Evolutionary conservation across 2,888 invertebrate genomes (phyloP), one percentile per base, ranked within the genome.

Genomic region (Loripinus fragilis): DNA sequence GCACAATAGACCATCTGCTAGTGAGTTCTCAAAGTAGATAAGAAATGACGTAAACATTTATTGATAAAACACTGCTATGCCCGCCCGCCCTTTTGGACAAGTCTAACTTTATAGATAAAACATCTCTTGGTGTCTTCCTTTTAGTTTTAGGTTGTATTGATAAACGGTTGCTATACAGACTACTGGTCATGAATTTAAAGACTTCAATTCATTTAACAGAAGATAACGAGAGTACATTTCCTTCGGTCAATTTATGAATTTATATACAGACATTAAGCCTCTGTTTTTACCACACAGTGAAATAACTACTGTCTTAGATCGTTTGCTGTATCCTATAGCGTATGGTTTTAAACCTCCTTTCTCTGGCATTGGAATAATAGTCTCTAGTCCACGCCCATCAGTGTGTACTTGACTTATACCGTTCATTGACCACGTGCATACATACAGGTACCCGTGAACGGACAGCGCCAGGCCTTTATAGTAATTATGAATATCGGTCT

Each of bases 301-400:
- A 17, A 83, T 71, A 2, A 80, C 41, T 33, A 83, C 55, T 8
- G 70, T 60, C 25, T 67, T 67, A 1, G 80, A 78, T 45, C 78
- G 76, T 42, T 76, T 78, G 30, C 83, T 83, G 28, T 78, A 83
- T 12, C 78, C 78, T n/a, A 78, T 71, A 3, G 80, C 69, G n/a
- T 80, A 76, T 23, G 83, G 83, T 67, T 83, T 83, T 52, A 80
- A 45, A 5, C 83, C 83, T 10, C 80, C 83, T 41, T 83, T 80
- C 25, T 78, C 83, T 3, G 83, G 80, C 83, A 83, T 83, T 2
- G 80, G 80, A 17, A 83, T 68, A 23, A 83, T 71, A n/a, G 83
- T 83, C 72, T 83, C 80, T 28, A 83, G 52, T n/a, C 83, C 83
- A 45, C 83, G 76, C 65, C 83, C 83, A 72, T 83, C 80, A 20